Percentiles rank a stretch among this genome's conserved stretches.
Evolutionary conservation across 2,113 vertebrate genomes (phyloP).

Genomic region (Gavia stellata): DNA sequence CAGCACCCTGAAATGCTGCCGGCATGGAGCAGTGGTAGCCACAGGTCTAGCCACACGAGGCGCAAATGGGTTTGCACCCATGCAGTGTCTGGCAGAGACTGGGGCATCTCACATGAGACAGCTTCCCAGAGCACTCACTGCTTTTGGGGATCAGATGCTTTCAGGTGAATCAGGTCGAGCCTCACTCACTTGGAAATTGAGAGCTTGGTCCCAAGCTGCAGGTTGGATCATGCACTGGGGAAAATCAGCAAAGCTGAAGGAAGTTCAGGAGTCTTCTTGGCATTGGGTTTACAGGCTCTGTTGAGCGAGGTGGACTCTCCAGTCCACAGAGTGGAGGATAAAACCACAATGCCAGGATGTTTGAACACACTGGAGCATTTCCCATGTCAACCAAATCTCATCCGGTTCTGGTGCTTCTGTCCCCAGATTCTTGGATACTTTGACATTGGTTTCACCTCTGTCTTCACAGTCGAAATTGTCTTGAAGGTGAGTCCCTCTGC

Average conservation of each 20-base stretch:
- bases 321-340: background rate
- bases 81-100: background rate
- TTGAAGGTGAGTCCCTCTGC: constrained; percentile 82
- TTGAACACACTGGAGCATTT: background rate
- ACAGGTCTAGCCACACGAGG: background rate
- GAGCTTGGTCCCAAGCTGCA: background rate
- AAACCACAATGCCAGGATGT: background rate
- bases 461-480: constrained; percentile 96
- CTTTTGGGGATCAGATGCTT: background rate
- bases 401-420: background rate
- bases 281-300: background rate
- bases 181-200: background rate
- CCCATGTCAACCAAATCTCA: background rate
- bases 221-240: background rate
- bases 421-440: constrained; percentile 88
- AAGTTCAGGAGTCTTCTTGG: background rate
- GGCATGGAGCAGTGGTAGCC: background rate
- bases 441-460: constrained; percentile 91
- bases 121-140: background rate
- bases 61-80: background rate
- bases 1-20: background rate
- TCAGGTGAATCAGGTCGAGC: background rate
- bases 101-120: background rate
- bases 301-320: background rate
- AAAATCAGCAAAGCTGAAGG: background rate